Base-by-base conservation (phyloP, 2,888 invertebrate species). In the Bembecia ichneumoniformis region DNA sequence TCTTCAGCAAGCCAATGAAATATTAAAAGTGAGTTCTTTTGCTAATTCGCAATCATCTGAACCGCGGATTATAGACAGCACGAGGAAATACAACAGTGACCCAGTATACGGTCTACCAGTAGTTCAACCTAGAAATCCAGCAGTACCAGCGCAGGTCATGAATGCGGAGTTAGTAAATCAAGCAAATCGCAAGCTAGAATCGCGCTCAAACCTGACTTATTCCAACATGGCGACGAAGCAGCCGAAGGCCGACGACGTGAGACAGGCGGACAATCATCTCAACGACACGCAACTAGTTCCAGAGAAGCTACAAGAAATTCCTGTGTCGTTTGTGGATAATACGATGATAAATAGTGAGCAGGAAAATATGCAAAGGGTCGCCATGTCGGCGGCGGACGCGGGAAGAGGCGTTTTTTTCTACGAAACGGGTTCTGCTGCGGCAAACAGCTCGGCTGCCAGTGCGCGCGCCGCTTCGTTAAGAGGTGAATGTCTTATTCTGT, bases 401-500 rank as follows among this genome's bases (percentile, higher is more conserved):
- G 82, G 82, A 81, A 80, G 78, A 77, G 73, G 67, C 55, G 62
- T 66, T 82, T 86, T 86, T 84, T 84, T 93, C 91, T 88, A 92
- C 92, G 76, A 74, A 87, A 86, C 82, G 71, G 80, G 83, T 84
- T 83, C 78, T 71, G 71, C 77, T 71, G 71, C 69, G 56, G 67
- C 66, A 89, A 89, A 77, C 86, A 89, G 72, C 89, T 87, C 81
- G 90, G 9, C 90, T 86, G 86, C 89, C 91, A 83, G 88, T 91
- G 74, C 79, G 82, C 82, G 75, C 81, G 75, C 70, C 78, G 78
- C 77, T 74, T 58, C 77, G 68, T 62, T 61, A 53, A 74, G 80
- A 87, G 87, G 87, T 87, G 86, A 87, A 82, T 84, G 87, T 84
- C 83, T 84, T 49, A 14, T 40, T 40, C 40, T 40, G 40, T 40